phyloP scores from a whole-genome alignment of 2,797 vertebrate species.

The Enteromius fasciolatus region DNA sequence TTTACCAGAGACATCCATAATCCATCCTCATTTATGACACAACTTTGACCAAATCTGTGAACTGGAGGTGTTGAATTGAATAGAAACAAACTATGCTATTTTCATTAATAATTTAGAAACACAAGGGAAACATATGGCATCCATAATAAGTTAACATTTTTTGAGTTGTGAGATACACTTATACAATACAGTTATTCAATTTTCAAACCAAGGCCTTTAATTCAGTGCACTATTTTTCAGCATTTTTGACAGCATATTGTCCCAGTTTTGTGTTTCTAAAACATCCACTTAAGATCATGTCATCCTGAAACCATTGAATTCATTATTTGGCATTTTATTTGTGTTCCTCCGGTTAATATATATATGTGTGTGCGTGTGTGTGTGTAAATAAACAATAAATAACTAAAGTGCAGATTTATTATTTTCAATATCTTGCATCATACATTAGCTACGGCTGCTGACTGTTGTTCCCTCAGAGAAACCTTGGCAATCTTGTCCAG shows the following conservation, averaged over 20 bases:
- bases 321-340: not conserved
- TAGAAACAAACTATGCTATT: not conserved
- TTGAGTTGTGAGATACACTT: not conserved
- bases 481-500: not conserved
- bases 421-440: not conserved
- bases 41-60: not conserved
- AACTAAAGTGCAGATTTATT: no score
- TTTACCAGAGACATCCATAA: not conserved
- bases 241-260: not conserved
- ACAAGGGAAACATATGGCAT: not conserved
- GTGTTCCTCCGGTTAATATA: not conserved
- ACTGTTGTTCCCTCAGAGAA: not conserved
- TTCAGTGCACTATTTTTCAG: not conserved
- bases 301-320: not conserved
- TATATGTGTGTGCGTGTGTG: no score
- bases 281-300: not conserved
- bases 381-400: no score
- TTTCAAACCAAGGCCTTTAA: not conserved
- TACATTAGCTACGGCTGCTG: not conserved
- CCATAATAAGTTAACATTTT: not conserved
- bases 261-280: not conserved
- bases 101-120: not conserved
- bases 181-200: not conserved
- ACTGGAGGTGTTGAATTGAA: no score
- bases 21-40: not conserved